Percentiles rank a stretch among this genome's conserved stretches.
Conservation (phyloP, 2,113 vertebrate species). For the Cricetomys ansorgei region DNA sequence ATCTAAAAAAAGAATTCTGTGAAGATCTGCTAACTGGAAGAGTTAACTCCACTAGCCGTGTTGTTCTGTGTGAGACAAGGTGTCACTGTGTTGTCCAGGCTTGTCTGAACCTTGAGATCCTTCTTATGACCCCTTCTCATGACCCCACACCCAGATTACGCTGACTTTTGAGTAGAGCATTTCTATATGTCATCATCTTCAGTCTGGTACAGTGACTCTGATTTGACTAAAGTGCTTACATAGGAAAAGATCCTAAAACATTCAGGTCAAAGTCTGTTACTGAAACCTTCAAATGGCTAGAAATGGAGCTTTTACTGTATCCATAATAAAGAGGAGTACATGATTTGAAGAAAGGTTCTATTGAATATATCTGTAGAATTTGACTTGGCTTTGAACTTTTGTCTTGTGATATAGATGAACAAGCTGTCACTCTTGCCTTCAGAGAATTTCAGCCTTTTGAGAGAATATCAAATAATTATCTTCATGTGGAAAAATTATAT, state of each 20-base stretch:
- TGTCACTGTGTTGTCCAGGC: not conserved
- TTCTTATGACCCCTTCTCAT: too few species aligned
- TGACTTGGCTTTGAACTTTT: not conserved
- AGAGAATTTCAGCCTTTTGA: not conserved
- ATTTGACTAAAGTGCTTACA: not conserved
- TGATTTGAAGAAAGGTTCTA: not conserved
- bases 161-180: not conserved
- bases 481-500: not conserved
- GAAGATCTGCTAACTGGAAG: not conserved
- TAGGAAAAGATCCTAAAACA: not conserved
- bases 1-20: not conserved
- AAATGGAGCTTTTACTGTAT: not conserved
- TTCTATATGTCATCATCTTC: not conserved
- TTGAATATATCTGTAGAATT: not conserved
- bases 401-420: not conserved
- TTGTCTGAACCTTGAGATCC: not conserved
- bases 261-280: not conserved
- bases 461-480: not conserved
- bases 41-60: not conserved
- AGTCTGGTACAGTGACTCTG: not conserved
- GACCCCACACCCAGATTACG: not conserved
- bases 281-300: not conserved
- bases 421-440: not conserved
- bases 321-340: not conserved
- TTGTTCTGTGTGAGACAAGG: not conserved